Conservation (phyloP, 2,888 invertebrate species). For the Erannis defoliaria region DNA sequence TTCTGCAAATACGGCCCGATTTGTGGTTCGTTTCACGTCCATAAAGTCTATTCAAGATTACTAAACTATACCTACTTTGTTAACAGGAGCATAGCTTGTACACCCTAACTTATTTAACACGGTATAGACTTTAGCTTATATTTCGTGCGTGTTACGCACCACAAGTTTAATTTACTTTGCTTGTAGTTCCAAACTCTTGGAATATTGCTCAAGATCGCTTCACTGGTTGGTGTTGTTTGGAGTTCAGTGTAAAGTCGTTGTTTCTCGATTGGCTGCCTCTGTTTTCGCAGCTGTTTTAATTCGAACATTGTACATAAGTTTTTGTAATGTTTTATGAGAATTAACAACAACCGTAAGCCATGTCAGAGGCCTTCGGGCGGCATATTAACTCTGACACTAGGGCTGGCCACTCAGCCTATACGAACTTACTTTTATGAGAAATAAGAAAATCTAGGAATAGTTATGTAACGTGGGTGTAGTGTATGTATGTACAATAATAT, state of each 20-base stretch:
- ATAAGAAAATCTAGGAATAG: too few relatives aligned
- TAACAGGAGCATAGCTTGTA: background rate
- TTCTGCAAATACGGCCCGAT: too few relatives aligned
- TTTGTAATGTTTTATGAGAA: background rate
- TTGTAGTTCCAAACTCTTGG: constrained; percentile 38
- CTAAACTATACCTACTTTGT: background rate
- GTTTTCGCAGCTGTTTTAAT: constrained; percentile 21
- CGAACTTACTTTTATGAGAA: too few relatives aligned
- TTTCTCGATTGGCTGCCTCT: constrained; percentile 9
- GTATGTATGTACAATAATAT: too few relatives aligned
- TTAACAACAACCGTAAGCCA: background rate
- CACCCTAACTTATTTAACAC: constrained; percentile 5
- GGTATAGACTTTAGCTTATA: constrained; percentile 34
- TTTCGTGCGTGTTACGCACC: constrained; percentile 41
- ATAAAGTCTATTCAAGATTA: too few relatives aligned
- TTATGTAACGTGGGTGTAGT: too few relatives aligned
- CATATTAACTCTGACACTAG: too few relatives aligned
- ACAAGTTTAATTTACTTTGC: constrained; percentile 43
- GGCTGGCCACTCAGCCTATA: too few relatives aligned
- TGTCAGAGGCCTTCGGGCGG: too few relatives aligned
- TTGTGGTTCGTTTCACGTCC: too few relatives aligned
- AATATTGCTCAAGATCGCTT: constrained; percentile 19
- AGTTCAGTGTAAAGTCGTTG: constrained; percentile 21
- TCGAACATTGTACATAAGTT: background rate
- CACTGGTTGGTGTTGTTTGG: constrained; percentile 13